Evolutionary conservation across 2,888 invertebrate species (phyloP), one percentile per base, ranked within the genome.

Genomic region (Campopleginae sp.): DNA sequence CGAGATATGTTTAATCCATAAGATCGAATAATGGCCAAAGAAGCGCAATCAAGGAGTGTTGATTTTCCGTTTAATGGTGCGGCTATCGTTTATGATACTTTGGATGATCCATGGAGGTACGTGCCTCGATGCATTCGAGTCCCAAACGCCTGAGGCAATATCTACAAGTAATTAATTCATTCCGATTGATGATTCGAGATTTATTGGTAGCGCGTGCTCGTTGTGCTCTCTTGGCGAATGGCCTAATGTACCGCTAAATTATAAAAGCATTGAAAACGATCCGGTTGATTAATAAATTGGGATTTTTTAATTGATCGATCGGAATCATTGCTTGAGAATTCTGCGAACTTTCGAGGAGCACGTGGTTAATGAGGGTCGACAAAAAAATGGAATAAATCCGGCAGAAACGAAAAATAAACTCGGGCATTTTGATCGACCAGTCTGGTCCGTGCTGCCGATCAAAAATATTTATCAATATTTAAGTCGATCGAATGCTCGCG

Each of bases 31-130:
- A 58, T 61, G 44, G n/a, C 44, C 31, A 66, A 54, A 79, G 75
- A 75, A 61, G 38, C 78, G 81, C 82, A 89, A 90, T 88, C 87
- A 89, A 80, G 86, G 87, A 81, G 87, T 80, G 88, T 89, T 88
- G 89, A 90, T 89, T 90, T 85, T 87, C 63, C 87, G 85, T 86
- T 88, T 90, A 90, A 89, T 88, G 85, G 84, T 87, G 76, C 70
- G 68, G 68, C 81, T 77, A 75, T 66, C 84, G 86, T 81, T 87
- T 86, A 89, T 87, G 89, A 86, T 87, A 88, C 58, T 58, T 87
- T 85, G 88, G 79, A 82, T 44, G 87, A 88, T 88, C 89, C 81
- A 85, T 85, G 81, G 85, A 65, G 51, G 63, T 82, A 78, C 81
- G 84, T 79, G 70, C 81, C 81, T 70, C 75, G 70, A 77, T 78